These are phyloP conservation scores for Calephelis virginiensis DNA, from an alignment of 1,140 invertebrate genomes.

Conservation along the genomic window DNA sequence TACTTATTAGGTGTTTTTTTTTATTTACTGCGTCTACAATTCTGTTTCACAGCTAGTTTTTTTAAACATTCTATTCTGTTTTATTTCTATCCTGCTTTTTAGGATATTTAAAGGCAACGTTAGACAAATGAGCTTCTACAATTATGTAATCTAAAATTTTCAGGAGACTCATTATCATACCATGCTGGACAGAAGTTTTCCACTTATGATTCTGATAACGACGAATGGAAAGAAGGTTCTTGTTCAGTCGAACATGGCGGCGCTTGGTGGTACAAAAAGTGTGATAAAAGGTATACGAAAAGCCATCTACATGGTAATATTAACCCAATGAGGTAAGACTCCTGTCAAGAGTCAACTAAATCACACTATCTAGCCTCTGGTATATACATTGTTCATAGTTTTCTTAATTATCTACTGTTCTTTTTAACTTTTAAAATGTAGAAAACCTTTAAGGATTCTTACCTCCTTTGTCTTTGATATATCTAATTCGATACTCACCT, in stretches of 20 bases:
- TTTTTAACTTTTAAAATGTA: constrained; percentile 3
- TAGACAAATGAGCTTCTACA: no score
- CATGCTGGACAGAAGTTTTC: constrained; percentile 87
- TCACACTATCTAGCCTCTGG: neutral
- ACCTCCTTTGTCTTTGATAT: neutral
- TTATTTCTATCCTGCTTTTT: no score
- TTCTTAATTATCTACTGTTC: neutral
- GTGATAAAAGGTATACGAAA: constrained; percentile 72
- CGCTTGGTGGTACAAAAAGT: constrained; percentile 83
- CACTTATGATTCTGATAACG: constrained; percentile 86
- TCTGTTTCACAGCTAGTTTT: no score
- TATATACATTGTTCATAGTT: neutral
- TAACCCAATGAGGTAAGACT: neutral
- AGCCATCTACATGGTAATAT: constrained; percentile 3
- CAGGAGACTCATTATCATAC: constrained; percentile 83
- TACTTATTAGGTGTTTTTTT: no score
- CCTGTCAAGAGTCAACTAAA: neutral
- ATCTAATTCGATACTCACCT: neutral
- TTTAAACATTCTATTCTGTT: no score
- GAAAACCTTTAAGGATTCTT: neutral
- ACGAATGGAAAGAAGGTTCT: constrained; percentile 82
- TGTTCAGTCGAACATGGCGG: constrained; percentile 83
- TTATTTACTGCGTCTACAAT: no score
- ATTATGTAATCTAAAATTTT: constrained; percentile 12
- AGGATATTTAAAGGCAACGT: no score